Percentiles rank a stretch among this genome's conserved stretches.
Conservation (phyloP, 2,113 vertebrate species). For the Rhinopomastus cyanomelas region DNA sequence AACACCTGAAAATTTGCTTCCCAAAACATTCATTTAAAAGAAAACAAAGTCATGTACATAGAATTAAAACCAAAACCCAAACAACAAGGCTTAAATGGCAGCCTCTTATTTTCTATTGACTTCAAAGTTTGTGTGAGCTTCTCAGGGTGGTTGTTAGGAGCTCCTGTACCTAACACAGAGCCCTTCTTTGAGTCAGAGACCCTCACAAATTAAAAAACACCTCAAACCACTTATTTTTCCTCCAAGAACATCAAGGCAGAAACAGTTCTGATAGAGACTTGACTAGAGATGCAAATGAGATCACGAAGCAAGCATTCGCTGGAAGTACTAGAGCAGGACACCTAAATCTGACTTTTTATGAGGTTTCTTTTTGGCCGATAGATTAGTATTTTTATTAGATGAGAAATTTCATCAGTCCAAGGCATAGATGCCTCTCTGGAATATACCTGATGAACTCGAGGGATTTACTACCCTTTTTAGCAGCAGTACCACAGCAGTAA, state of each 20-base stretch:
- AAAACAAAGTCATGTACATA: not conserved
- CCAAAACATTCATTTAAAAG: not conserved
- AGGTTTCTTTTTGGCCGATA: not conserved
- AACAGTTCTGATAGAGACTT: not conserved
- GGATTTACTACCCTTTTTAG: not conserved
- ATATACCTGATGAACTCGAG: not conserved
- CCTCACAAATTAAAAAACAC: fast-evolving
- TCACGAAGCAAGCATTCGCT: not conserved
- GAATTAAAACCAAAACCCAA: not conserved
- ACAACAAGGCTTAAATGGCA: not conserved
- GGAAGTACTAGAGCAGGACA: not conserved
- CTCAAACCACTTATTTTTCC: not conserved
- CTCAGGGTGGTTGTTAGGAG: not conserved
- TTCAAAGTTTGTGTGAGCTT: not conserved
- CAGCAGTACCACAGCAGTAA: not conserved
- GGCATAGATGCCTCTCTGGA: not conserved
- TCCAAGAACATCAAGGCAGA: not conserved
- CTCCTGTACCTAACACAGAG: not conserved
- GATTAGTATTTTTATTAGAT: not conserved
- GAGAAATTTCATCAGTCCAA: not conserved
- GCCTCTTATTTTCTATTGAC: not conserved
- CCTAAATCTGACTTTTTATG: not conserved
- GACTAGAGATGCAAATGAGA: not conserved
- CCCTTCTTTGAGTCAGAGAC: not conserved
- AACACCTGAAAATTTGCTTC: not conserved